These are phyloP conservation scores for Pachliopta kotzebuea DNA, from an alignment of 2,888 invertebrate species.

Conservation along the genomic window DNA sequence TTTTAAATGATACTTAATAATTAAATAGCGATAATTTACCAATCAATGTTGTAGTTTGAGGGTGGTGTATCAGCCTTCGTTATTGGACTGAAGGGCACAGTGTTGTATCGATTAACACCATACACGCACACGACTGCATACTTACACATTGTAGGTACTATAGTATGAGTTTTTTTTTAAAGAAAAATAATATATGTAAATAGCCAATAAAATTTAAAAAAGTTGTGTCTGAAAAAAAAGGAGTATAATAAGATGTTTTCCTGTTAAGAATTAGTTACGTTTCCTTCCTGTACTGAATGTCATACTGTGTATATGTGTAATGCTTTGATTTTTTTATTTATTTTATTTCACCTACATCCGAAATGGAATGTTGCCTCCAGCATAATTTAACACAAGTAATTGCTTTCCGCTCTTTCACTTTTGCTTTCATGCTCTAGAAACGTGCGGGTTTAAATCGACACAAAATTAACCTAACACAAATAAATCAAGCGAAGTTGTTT, in stretches of 20 bases:
- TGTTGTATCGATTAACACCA: slow-evolving; percentile 21
- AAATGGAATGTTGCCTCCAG: slow-evolving; percentile 4
- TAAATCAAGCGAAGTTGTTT: slow-evolving; percentile 10
- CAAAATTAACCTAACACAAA: slow-evolving; percentile 18
- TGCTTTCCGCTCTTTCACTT: slow-evolving; percentile 29
- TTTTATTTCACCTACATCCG: slow-evolving; percentile 10
- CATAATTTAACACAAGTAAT: slow-evolving; percentile 28
- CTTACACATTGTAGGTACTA: background rate
- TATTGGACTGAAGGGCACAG: slow-evolving; percentile 13
- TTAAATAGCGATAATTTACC: background rate
- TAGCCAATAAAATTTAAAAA: too few relatives aligned
- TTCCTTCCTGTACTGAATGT: too few relatives aligned
- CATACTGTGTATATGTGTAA: too few relatives aligned
- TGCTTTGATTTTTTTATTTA: too few relatives aligned
- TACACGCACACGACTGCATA: slow-evolving; percentile 2
- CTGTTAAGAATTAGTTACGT: too few relatives aligned
- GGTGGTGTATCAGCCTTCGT: slow-evolving; percentile 6
- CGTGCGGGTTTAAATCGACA: slow-evolving; percentile 7
- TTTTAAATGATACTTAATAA: background rate
- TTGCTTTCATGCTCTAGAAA: slow-evolving; percentile 28
- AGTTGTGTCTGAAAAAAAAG: too few relatives aligned
- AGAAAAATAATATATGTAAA: too few relatives aligned
- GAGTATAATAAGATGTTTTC: too few relatives aligned
- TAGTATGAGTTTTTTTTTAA: too few relatives aligned
- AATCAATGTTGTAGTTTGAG: background rate